Evolutionary conservation across 2,797 vertebrate genomes (phyloP).

Genomic region (Selene dorsalis): DNA sequence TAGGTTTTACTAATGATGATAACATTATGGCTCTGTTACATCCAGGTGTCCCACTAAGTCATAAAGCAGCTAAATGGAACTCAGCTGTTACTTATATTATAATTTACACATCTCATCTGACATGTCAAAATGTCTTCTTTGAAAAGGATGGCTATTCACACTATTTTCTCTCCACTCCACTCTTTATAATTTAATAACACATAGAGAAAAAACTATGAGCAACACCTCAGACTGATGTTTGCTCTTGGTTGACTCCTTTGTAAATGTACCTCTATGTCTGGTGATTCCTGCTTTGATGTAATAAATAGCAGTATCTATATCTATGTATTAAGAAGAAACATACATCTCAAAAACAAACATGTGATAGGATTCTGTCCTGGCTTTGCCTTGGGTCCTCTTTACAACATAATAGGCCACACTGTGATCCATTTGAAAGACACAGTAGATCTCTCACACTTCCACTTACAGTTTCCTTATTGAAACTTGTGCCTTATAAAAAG

Average conservation of each 20-base stretch:
- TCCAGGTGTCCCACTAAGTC: too few species aligned
- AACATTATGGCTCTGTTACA: too few species aligned
- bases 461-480: neutral
- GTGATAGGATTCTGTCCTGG: neutral
- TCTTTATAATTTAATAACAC: too few species aligned
- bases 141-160: neutral
- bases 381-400: neutral
- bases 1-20: too few species aligned
- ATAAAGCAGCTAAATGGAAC: neutral
- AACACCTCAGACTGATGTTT: neutral
- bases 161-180: too few species aligned
- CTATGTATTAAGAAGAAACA: neutral
- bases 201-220: neutral
- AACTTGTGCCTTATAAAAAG: neutral
- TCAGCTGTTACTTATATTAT: neutral
- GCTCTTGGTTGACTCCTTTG: neutral
- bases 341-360: neutral
- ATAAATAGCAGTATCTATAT: neutral
- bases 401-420: neutral
- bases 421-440: neutral
- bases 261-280: too few species aligned
- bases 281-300: too few species aligned
- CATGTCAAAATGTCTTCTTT: neutral
- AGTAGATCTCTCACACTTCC: neutral
- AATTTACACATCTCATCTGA: neutral